Evolutionary conservation across 2,888 invertebrate species (phyloP).

Genomic region (Latrodectus hesperus): DNA sequence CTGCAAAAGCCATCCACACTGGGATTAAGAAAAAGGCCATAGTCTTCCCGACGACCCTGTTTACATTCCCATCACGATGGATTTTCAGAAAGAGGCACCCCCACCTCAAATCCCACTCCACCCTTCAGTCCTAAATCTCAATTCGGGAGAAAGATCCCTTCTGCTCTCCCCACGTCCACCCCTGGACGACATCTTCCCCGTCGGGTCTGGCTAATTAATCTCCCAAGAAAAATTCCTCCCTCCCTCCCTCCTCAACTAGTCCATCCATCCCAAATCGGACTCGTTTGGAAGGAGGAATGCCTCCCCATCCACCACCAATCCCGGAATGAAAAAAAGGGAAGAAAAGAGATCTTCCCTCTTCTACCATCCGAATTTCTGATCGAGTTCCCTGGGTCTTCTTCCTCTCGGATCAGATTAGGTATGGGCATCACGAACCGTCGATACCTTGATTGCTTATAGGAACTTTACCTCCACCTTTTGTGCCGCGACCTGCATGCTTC

Average conservation of each 20-base stretch:
- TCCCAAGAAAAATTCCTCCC: conserved; percentile 28
- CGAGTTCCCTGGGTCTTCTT: conserved; percentile 3
- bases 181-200: conserved; percentile 52
- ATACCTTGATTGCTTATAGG: conserved; percentile 60
- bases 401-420: conserved; percentile 16
- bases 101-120: conserved; percentile 37
- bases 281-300: neutral
- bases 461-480: conserved; percentile 62
- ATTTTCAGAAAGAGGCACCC: conserved; percentile 22
- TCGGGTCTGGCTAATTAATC: conserved; percentile 63
- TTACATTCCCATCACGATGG: conserved; percentile 66
- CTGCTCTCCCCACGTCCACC: conserved; percentile 6
- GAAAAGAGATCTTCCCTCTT: conserved; percentile 31
- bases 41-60: conserved; percentile 40
- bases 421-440: conserved; percentile 54
- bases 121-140: conserved; percentile 58
- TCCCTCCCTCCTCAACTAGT: conserved; percentile 6
- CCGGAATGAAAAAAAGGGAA: neutral
- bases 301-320: conserved; percentile 2
- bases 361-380: conserved; percentile 36
- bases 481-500: conserved; percentile 38
- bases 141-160: conserved; percentile 15
- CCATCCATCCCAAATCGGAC: conserved; percentile 53
- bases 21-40: conserved; percentile 38
- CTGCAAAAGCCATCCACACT: conserved; percentile 50